Evolutionary conservation across 2,113 vertebrate genomes (phyloP).

Genomic region (Melierax canorus): DNA sequence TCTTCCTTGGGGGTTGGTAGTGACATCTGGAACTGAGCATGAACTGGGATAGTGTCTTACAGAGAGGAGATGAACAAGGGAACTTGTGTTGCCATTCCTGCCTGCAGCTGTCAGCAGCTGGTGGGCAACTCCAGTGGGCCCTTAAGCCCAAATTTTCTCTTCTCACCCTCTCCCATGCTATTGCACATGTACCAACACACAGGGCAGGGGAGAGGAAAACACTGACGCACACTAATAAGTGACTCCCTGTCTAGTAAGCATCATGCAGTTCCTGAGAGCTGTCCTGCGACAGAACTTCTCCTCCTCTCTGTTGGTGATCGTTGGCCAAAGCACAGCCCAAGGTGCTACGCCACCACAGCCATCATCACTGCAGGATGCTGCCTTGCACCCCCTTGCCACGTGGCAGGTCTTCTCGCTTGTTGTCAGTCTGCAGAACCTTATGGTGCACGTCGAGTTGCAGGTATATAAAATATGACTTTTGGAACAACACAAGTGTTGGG

Average conservation of each 20-base stretch:
- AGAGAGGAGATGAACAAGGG: background rate
- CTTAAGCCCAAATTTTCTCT: background rate
- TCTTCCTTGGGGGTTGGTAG: background rate
- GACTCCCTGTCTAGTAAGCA: slow-evolving; percentile 75
- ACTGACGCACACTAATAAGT: background rate
- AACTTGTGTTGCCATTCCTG: background rate
- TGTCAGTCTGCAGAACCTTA: slow-evolving; percentile 83
- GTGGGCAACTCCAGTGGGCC: background rate
- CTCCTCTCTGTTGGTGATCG: slow-evolving; percentile 76
- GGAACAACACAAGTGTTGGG: background rate
- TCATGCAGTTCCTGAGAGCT: slow-evolving; percentile 81
- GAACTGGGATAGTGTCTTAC: background rate
- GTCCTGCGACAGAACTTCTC: slow-evolving; percentile 80
- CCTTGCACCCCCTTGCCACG: slow-evolving; percentile 77
- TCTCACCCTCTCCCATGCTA: background rate
- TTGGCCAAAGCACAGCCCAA: background rate
- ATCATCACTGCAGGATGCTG: slow-evolving; percentile 59
- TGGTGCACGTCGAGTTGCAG: slow-evolving; percentile 79
- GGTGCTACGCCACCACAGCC: slow-evolving; percentile 25
- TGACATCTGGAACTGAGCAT: background rate
- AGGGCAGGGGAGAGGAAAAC: background rate
- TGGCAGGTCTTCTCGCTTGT: slow-evolving; percentile 74
- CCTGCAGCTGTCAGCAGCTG: background rate
- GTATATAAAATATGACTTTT: background rate
- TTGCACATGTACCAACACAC: background rate